These are phyloP conservation scores for Pasiphila rectangulata DNA, from an alignment of 2,888 invertebrate species.

Conservation along the genomic window DNA sequence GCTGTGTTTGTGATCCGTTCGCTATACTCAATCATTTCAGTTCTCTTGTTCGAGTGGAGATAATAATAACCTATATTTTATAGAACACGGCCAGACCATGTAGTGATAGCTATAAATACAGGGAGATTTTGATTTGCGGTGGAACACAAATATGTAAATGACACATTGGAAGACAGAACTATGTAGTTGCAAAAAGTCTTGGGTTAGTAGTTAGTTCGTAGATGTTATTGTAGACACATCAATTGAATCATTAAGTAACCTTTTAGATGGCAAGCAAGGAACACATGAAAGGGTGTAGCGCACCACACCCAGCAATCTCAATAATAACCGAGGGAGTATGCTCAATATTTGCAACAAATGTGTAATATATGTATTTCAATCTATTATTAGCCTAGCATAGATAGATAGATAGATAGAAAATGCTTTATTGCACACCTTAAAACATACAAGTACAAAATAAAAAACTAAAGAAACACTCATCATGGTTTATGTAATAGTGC, in stretches of 20 bases:
- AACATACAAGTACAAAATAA: no score
- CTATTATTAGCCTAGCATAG: slow-evolving; percentile 9
- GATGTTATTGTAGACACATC: no score
- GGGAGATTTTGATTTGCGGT: slow-evolving; percentile 3
- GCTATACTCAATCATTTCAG: slow-evolving; percentile 16
- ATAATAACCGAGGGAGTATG: slow-evolving; percentile 41
- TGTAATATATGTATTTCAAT: slow-evolving; percentile 13
- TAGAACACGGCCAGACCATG: slow-evolving; percentile 4
- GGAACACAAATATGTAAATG: no score
- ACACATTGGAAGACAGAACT: no score
- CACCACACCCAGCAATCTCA: slow-evolving; percentile 40
- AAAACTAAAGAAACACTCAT: no score
- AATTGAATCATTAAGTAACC: no score
- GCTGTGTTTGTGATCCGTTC: slow-evolving; percentile 30
- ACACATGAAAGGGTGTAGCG: slow-evolving; percentile 27
- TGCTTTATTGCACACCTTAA: no score
- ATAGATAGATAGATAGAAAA: no score
- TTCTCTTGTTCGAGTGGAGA: slow-evolving; percentile 12
- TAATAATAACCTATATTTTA: slow-evolving; percentile 18
- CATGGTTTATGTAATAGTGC: slow-evolving; percentile 6
- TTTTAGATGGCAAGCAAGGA: slow-evolving; percentile 13
- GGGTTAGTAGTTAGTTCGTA: no score
- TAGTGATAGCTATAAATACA: slow-evolving; percentile 5
- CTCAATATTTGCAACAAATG: slow-evolving; percentile 39
- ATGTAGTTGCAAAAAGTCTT: no score